Evolutionary conservation across 2,888 invertebrate genomes (phyloP).

Genomic region (Melanophora roralis): DNA sequence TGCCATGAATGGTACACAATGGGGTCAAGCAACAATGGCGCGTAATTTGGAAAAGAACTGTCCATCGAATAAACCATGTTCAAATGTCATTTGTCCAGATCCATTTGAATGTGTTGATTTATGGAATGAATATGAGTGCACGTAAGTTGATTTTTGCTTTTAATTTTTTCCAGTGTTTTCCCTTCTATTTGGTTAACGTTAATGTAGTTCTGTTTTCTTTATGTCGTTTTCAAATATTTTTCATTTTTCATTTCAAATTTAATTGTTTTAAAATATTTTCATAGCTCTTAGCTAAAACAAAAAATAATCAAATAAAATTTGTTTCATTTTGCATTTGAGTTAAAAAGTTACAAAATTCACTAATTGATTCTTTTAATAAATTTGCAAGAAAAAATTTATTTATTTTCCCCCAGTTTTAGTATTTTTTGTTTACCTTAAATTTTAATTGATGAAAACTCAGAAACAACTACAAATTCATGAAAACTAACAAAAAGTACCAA

Average conservation of each 20-base stretch:
- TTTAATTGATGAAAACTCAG: conserved; percentile 33
- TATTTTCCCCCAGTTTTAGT: not conserved
- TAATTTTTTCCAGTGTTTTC: not conserved
- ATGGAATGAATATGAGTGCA: conserved; percentile 99
- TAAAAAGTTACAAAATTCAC: not conserved
- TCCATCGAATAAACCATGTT: conserved; percentile 95
- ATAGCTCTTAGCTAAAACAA: conserved; percentile 12
- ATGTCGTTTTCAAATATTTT: no score
- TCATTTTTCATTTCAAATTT: conserved; percentile 21
- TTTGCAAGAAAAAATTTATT: conserved; percentile 42
- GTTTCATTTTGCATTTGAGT: not conserved
- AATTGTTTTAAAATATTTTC: conserved; percentile 11
- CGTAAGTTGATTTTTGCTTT: conserved; percentile 82
- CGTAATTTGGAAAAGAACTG: conserved; percentile 94
- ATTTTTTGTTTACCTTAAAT: not conserved
- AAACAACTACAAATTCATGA: conserved; percentile 5
- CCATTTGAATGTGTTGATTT: conserved; percentile 97
- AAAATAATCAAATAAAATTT: not conserved
- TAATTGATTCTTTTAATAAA: conserved; percentile 60
- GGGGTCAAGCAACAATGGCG: conserved; percentile 97
- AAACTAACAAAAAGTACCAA: no score
- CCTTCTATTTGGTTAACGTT: conserved; percentile 8
- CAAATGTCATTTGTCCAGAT: conserved; percentile 94
- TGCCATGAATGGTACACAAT: conserved; percentile 95
- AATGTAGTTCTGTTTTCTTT: conserved; percentile 37